phyloP scores from a whole-genome alignment of 1,140 invertebrate species.

The Drosophila lowei region DNA sequence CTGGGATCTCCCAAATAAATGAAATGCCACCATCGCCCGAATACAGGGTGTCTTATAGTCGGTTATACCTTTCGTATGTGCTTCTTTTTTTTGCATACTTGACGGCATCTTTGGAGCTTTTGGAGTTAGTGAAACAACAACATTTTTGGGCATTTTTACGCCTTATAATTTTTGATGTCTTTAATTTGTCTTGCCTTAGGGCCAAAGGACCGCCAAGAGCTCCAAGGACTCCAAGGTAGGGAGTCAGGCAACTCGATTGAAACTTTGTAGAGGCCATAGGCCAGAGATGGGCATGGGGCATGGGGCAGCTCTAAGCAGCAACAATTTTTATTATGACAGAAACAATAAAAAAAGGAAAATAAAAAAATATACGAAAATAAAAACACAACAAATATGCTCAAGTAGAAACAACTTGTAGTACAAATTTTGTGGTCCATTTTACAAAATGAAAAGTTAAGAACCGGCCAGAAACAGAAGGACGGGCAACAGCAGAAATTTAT shows the following conservation, averaged over 20 bases:
- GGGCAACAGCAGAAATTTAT: constrained; percentile 65
- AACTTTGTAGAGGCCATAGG: too few species aligned
- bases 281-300: too few species aligned
- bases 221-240: too few species aligned
- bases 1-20: too few species aligned
- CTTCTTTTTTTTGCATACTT: constrained; percentile 52
- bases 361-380: constrained; percentile 1
- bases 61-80: constrained; percentile 15
- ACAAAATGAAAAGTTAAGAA: constrained; percentile 74
- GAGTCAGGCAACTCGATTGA: too few species aligned
- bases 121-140: constrained; percentile 12
- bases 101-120: constrained; percentile 40
- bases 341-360: constrained; percentile 59
- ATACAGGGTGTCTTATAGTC: too few species aligned
- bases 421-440: constrained; percentile 80
- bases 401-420: constrained; percentile 69
- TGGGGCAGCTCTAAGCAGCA: constrained; percentile 55
- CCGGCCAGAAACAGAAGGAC: constrained; percentile 4
- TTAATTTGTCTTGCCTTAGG: constrained; percentile 74
- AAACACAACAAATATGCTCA: constrained; percentile 38
- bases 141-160: constrained; percentile 68
- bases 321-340: constrained; percentile 78
- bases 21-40: too few species aligned
- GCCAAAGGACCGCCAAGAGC: constrained; percentile 7
- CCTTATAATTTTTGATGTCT: constrained; percentile 79